phyloP scores from a whole-genome alignment of 2,113 vertebrate genomes.

The Erinaceus europaeus region DNA sequence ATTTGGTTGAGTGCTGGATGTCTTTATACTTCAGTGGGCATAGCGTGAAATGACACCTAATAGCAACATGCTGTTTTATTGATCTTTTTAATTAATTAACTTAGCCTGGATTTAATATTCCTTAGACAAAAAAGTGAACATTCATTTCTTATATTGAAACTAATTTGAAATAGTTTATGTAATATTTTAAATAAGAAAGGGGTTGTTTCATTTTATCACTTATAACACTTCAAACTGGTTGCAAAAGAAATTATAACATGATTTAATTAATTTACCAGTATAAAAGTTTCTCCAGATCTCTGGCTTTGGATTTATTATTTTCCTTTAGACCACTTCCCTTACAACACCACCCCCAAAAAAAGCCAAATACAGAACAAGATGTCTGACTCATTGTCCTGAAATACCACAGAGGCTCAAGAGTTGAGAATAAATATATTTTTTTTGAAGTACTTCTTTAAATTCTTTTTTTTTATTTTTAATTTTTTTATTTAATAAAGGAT shows the following conservation, averaged over 20 bases:
- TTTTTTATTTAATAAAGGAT: background rate
- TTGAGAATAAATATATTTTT: no score
- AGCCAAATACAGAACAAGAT: background rate
- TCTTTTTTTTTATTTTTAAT: background rate
- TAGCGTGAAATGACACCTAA: background rate
- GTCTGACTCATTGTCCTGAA: background rate
- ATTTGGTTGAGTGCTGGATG: background rate
- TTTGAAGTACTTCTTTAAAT: accelerated
- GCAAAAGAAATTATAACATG: background rate
- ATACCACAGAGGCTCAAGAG: background rate
- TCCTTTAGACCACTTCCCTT: background rate
- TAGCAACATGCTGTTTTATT: background rate
- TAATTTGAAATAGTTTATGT: background rate
- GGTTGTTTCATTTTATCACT: background rate
- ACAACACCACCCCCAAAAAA: background rate
- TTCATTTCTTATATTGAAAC: background rate
- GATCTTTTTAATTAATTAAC: background rate
- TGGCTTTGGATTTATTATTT: background rate
- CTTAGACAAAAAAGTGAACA: background rate
- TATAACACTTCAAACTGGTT: background rate
- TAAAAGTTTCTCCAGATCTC: background rate
- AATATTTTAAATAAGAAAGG: background rate
- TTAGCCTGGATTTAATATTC: background rate
- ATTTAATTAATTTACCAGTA: background rate
- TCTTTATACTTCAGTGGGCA: background rate